Percentiles rank a stretch among this genome's conserved stretches.
phyloP scores from a whole-genome alignment of 1,140 invertebrate genomes.

The Eriosoma lanigerum region DNA sequence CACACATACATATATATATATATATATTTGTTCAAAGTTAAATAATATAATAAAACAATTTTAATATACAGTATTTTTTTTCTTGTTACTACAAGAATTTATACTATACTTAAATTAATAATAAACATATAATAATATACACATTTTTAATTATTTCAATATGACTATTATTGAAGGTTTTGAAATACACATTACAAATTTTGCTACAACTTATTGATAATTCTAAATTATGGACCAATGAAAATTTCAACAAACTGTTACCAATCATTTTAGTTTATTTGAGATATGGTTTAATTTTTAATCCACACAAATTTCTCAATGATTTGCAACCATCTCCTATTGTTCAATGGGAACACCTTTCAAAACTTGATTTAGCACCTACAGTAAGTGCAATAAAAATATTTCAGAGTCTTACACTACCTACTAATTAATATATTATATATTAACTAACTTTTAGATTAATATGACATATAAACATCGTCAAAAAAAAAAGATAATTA shows the following conservation, averaged over 20 bases:
- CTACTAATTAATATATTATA: background rate
- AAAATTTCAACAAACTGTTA: conserved; percentile 36
- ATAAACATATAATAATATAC: too few relatives aligned
- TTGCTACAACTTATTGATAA: conserved; percentile 30
- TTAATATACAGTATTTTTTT: too few relatives aligned
- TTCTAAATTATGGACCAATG: conserved; percentile 37
- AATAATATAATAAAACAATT: too few relatives aligned
- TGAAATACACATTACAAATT: conserved; percentile 36
- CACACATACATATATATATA: too few relatives aligned
- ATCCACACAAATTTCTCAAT: conserved; percentile 2
- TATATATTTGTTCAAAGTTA: too few relatives aligned
- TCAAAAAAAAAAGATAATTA: conserved; percentile 45
- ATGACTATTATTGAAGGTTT: conserved; percentile 5
- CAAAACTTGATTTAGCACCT: conserved; percentile 11
- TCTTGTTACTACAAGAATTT: too few relatives aligned
- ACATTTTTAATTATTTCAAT: background rate
- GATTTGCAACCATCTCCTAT: conserved; percentile 43
- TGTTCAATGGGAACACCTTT: conserved; percentile 38
- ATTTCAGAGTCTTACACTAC: too few relatives aligned
- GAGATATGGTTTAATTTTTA: conserved; percentile 38
- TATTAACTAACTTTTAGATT: background rate
- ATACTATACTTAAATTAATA: too few relatives aligned
- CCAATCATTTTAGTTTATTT: conserved; percentile 37
- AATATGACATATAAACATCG: conserved; percentile 45
- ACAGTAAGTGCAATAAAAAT: background rate